Conservation (phyloP, 2,797 vertebrate genomes). For the Notolabrus celidotus region DNA sequence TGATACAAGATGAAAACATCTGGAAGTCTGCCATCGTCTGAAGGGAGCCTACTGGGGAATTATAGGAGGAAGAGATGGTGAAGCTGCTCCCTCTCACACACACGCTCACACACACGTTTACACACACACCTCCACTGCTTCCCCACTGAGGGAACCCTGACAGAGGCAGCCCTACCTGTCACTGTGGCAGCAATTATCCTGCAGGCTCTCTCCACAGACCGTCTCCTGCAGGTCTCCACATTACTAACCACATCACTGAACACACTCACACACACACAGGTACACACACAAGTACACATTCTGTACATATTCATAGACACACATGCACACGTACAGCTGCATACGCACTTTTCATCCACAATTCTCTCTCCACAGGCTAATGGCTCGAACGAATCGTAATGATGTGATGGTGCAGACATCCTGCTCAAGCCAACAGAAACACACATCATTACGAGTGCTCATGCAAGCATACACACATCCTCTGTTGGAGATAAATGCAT, state of each 20-base stretch:
- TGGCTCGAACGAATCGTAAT: conserved; percentile 69
- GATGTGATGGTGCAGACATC: conserved; percentile 76
- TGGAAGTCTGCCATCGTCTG: conserved; percentile 73
- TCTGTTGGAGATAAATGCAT: conserved; percentile 57
- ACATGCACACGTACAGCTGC: conserved; percentile 16
- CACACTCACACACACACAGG: conserved; percentile 64
- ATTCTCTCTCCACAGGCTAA: conserved; percentile 66
- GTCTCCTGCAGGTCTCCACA: conserved; percentile 81
- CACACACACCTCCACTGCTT: conserved; percentile 37
- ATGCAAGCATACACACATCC: conserved; percentile 35
- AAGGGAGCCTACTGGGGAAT: conserved; percentile 72
- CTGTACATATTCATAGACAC: conserved; percentile 53
- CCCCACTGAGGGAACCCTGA: conserved; percentile 77
- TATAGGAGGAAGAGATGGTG: conserved; percentile 57
- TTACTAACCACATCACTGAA: conserved; percentile 82
- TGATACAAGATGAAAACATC: conserved; percentile 77
- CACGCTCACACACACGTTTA: conserved; percentile 28
- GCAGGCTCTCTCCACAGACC: conserved; percentile 79
- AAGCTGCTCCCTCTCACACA: conserved; percentile 47
- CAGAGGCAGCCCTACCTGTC: conserved; percentile 84
- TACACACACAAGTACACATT: conserved; percentile 32
- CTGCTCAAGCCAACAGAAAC: conserved; percentile 68
- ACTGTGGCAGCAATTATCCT: conserved; percentile 85
- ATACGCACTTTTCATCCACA: conserved; percentile 62
- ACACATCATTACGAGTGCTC: conserved; percentile 53